Percentiles rank a stretch among this genome's conserved stretches.
phyloP scores from a whole-genome alignment of 2,888 invertebrate species.

The Conchocele bisecta region DNA sequence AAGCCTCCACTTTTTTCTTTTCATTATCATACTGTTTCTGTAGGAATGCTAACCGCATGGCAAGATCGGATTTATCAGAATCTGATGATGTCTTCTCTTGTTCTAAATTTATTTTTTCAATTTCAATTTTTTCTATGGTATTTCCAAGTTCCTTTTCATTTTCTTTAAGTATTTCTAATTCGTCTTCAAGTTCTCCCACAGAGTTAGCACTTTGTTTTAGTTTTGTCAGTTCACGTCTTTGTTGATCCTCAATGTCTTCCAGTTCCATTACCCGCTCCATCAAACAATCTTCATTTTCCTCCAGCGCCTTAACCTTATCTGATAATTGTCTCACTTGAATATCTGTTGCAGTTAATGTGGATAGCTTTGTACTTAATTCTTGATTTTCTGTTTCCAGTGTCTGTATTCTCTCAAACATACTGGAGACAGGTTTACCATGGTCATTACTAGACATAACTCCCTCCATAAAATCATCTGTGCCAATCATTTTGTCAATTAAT shows the following conservation, averaged over 20 bases:
- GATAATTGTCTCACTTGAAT: slow-evolving; percentile 65
- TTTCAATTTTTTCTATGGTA: slow-evolving; percentile 50
- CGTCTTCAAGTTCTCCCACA: slow-evolving; percentile 54
- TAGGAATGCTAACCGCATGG: slow-evolving; percentile 40
- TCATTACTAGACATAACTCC: slow-evolving; percentile 53
- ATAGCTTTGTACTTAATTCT: slow-evolving; percentile 57
- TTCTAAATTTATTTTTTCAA: slow-evolving; percentile 46
- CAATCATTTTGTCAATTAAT: slow-evolving; percentile 48
- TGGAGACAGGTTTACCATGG: slow-evolving; percentile 59
- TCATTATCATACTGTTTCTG: slow-evolving; percentile 61
- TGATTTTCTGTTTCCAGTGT: slow-evolving; percentile 70
- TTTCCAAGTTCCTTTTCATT: slow-evolving; percentile 50
- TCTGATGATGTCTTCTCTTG: slow-evolving; percentile 42
- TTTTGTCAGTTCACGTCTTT: slow-evolving; percentile 60
- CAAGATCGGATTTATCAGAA: slow-evolving; percentile 54
- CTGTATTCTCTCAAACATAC: slow-evolving; percentile 70
- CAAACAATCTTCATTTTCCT: slow-evolving; percentile 75
- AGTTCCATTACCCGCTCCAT: slow-evolving; percentile 78
- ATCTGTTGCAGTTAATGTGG: slow-evolving; percentile 60
- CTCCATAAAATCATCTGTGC: slow-evolving; percentile 61
- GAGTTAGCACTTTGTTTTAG: slow-evolving; percentile 44
- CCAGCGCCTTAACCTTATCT: slow-evolving; percentile 73
- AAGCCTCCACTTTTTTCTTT: slow-evolving; percentile 60
- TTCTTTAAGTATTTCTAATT: slow-evolving; percentile 54
- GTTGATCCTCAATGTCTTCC: slow-evolving; percentile 67